Percentiles rank a stretch among this genome's conserved stretches.
These are phyloP conservation scores for Melitaea athalia DNA, from an alignment of 2,888 invertebrate genomes.

Conservation along the genomic window DNA sequence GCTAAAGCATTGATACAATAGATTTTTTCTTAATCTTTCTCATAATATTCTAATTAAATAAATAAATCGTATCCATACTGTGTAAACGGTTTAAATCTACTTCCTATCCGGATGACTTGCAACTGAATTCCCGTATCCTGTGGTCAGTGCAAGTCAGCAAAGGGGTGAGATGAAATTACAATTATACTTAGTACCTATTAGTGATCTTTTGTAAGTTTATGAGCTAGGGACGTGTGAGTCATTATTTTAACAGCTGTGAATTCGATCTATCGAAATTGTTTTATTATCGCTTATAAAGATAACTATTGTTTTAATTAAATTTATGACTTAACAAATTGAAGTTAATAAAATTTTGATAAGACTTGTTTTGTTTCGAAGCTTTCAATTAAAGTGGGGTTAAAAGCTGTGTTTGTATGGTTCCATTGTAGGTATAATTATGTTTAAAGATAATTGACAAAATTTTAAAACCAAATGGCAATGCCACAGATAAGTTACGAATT, in stretches of 20 bases:
- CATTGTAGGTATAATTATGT: no score
- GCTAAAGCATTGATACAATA: background rate
- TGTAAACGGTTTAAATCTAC: slow-evolving; percentile 17
- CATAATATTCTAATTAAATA: background rate
- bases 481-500: no score
- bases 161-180: slow-evolving; percentile 46
- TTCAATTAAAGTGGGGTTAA: no score
- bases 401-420: no score
- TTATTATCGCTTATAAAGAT: slow-evolving; percentile 4
- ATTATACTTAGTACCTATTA: slow-evolving; percentile 56
- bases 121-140: slow-evolving; percentile 54
- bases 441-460: no score
- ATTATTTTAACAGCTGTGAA: slow-evolving; percentile 24
- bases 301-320: background rate
- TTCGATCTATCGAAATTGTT: slow-evolving; percentile 5
- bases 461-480: no score
- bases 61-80: slow-evolving; percentile 4
- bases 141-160: slow-evolving; percentile 60
- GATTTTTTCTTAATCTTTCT: background rate
- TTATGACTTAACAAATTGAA: background rate
- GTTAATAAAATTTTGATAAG: no score
- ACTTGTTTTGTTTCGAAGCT: no score
- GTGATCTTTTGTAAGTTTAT: slow-evolving; percentile 53
- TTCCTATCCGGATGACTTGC: slow-evolving; percentile 50
- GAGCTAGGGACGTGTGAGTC: slow-evolving; percentile 42